Evolutionary conservation across 2,888 invertebrate genomes (phyloP), one percentile per base, ranked within the genome.

Genomic region (Hybos culiciformis): DNA sequence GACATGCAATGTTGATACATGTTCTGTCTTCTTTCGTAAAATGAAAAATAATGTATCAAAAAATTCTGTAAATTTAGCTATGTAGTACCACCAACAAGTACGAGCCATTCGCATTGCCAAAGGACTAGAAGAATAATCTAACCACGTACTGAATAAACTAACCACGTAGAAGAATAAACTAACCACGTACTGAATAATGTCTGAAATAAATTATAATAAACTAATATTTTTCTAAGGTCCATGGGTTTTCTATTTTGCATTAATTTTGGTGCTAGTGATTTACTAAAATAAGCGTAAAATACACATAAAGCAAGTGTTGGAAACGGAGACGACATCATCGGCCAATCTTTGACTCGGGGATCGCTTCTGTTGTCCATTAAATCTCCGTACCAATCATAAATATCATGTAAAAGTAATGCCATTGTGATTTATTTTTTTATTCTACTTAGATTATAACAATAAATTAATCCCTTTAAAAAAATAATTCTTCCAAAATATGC

Each of bases 21-120:
- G 93, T 68, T 85, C 82, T 65, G 81, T 83, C 73, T 94, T 94
- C 73, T 93, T 93, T 52, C 93, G 78, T 64, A 93, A 69, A 55
- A 93, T 84, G 72, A 94, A 94, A 78, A 93, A 94, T 57, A 93
- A 82, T 58, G 94, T 94, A 72, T 96, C 94, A 62, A 91, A 80
- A 68, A 94, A 90, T 69, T 96, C 94, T 56, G 92, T 88, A 69
- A 93, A 93, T 70, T 94, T 96, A 59, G 92, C 88, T 68, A 94
- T 81, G 72, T 88, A 93, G 69, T 93, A 94, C 90, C 88, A 90
- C 91, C 92, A 94, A 68, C 91, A 91, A 33, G 86, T 85, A 56
- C 77, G 75, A 42, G 85, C 88, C 88, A 94, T 92, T 85, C 85
- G 73, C 61, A 87, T 57, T 4, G 85, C 88, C 50, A 72, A 59